Base-by-base conservation (phyloP, 2,888 invertebrate genomes). In the Philhelius pedissequus region DNA sequence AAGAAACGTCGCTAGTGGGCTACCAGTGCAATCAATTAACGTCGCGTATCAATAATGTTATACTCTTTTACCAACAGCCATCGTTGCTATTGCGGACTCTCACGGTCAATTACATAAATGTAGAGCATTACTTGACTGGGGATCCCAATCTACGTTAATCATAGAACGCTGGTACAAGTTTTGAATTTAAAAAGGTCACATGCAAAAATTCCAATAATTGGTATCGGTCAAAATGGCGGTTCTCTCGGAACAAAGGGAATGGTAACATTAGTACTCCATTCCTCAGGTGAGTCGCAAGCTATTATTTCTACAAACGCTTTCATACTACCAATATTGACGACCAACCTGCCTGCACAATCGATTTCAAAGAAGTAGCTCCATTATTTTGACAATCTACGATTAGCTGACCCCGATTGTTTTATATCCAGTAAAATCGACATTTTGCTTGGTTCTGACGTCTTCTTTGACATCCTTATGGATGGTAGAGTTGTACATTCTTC, bases 101-200 rank as follows among this genome's bases (percentile, higher is more conserved):
- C n/a, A n/a, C n/a, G n/a, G n/a, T 68, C 11, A 43, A 13, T 15
- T 54, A 15, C 56, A 38, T 11, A 35, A 48, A 45, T 76, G 76
- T 22, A 20, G 68, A 52, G 66, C 60, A 8, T 25, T 76, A 8
- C 56, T 76, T 4, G 68, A 68, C 22, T 68, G 58, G 3, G 76
- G 68, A 4, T 68, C 68, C 13, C 76, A 76, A 13, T n/a, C 68
- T n/a, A 77, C 69, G 2, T n/a, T 75, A 35, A 75, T 80, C 5
- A 13, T 56, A 3, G 69, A 80, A 43, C n/a, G 18, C 1, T 80
- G 52, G 22, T 15, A 64, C 9, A 54, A 74, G 11, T 25, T 40
- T 0, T 43, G 64, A 18, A 13, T 5, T 58, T 80, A 8, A 80
- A 54, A 43, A 30, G 68, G 15, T 38, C 11, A 4, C 52, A 69